phyloP scores from a whole-genome alignment of 1,140 invertebrate species.

The Heliconius hewitsoni region DNA sequence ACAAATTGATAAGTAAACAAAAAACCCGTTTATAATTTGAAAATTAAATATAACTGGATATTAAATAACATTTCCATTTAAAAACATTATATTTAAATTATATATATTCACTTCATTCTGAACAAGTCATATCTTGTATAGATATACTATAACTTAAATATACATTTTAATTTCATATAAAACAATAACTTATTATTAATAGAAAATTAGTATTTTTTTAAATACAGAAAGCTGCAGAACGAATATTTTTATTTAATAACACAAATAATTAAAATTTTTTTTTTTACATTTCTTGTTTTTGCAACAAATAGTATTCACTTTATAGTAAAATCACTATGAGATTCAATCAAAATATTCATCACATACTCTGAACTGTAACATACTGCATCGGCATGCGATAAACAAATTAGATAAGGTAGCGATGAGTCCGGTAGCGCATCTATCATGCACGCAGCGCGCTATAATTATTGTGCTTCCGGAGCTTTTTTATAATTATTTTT shows the following conservation, averaged over 20 bases:
- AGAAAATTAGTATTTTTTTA: no score
- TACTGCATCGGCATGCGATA: conserved; percentile 15
- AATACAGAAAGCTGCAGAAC: no score
- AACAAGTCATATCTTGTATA: no score
- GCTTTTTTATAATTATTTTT: background rate
- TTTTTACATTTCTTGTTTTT: background rate
- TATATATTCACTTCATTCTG: no score
- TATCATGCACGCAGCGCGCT: conserved; percentile 3
- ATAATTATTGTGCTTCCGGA: background rate
- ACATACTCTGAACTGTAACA: conserved; percentile 3
- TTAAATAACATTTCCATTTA: no score
- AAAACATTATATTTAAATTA: no score
- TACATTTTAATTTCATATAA: no score
- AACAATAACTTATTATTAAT: no score
- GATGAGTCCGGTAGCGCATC: conserved; percentile 18
- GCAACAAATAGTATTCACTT: background rate
- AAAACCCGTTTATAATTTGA: no score
- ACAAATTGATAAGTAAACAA: background rate
- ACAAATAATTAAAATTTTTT: background rate
- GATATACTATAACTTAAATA: no score
- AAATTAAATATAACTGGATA: no score
- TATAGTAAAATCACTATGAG: background rate
- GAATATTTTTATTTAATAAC: no score
- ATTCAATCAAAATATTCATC: background rate
- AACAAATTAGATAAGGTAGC: conserved; percentile 32